Conservation (phyloP, 2,797 vertebrate species). For the Fistularia commersonii region DNA sequence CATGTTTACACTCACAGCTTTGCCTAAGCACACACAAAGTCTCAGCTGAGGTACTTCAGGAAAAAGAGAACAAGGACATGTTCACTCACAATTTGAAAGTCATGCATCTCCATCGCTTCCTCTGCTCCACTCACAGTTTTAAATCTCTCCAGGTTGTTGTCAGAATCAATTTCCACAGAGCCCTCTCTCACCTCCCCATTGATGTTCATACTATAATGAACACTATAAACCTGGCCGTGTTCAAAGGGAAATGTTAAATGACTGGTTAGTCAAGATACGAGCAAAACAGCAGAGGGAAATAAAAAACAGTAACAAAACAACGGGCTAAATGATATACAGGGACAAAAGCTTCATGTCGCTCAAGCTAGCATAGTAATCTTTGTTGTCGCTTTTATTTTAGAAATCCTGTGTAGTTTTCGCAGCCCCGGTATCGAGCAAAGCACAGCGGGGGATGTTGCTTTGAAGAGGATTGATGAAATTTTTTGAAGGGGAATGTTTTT, state of each 20-base stretch:
- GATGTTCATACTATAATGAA: conserved; percentile 91
- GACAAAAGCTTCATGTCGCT: conserved; percentile 25
- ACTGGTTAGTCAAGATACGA: conserved; percentile 53
- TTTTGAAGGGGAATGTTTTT: conserved; percentile 15
- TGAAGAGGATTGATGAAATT: too few species aligned
- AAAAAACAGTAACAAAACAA: conserved; percentile 7
- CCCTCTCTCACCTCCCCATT: conserved; percentile 88
- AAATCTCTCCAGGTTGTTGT: conserved; percentile 89
- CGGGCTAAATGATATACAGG: conserved; percentile 8
- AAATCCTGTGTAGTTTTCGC: conserved; percentile 37
- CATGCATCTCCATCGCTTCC: conserved; percentile 88
- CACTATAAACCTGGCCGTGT: conserved; percentile 84
- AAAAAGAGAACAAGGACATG: conserved; percentile 51
- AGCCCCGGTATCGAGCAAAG: conserved; percentile 42
- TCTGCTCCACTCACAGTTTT: conserved; percentile 82
- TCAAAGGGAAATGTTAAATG: conserved; percentile 41
- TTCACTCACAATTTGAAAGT: conserved; percentile 90
- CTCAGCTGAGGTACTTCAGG: conserved; percentile 30
- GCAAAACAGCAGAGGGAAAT: conserved; percentile 31
- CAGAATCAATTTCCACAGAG: conserved; percentile 90
- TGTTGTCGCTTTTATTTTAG: conserved; percentile 2
- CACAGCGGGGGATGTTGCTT: conserved; percentile 38
- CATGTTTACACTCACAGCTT: conserved; percentile 70
- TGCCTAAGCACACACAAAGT: conserved; percentile 52
- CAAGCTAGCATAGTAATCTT: conserved; percentile 21